Base-by-base conservation (phyloP, 2,888 invertebrate genomes). In the Stenoptilia bipunctidactyla region DNA sequence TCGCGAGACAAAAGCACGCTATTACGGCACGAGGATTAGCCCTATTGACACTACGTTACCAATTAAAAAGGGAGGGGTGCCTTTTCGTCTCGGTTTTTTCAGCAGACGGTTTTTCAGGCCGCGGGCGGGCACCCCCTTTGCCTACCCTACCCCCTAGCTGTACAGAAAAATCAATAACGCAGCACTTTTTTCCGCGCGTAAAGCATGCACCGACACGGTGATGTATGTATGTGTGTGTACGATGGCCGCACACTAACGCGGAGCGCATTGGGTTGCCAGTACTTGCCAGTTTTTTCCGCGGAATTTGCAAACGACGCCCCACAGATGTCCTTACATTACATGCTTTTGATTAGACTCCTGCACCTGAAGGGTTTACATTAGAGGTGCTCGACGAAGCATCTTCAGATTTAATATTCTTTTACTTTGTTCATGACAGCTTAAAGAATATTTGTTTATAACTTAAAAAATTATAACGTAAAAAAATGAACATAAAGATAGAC, bases 111-210 rank as follows among this genome's bases (percentile, higher is more conserved):
- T 82, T 79, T 83, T 83, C 82, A 82, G 82, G 79, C 83, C 80
- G 77, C 80, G 73, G 73, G 79, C 70, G 76, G 44, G 47, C 62
- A 52, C 59, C 57, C 65, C 53, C 58, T 49, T 49, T 45, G 54
- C 55, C 47, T 60, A 63, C 56, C 50, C 51, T 57, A 56, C 63
- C 65, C 56, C 70, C 57, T 68, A 66, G 70, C 76, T 70, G 79
- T 76, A 76, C 74, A 76, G 84, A 77, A 84, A 85, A 85, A 85
- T 84, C 85, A 84, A 84, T 85, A 84, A 80, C 84, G 84, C 85
- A 84, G 84, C 83, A 80, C 75, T 83, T 84, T 85, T 85, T 85
- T 85, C 82, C 79, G 73, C 80, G 82, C 84, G 83, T 85, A 85
- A 85, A 85, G 76, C 84, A 84, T 83, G 82, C 82, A 83, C 77